Percentiles rank a stretch among this genome's conserved stretches.
phyloP scores from a whole-genome alignment of 2,888 invertebrate genomes.

The Hirudinaria manillensis region DNA sequence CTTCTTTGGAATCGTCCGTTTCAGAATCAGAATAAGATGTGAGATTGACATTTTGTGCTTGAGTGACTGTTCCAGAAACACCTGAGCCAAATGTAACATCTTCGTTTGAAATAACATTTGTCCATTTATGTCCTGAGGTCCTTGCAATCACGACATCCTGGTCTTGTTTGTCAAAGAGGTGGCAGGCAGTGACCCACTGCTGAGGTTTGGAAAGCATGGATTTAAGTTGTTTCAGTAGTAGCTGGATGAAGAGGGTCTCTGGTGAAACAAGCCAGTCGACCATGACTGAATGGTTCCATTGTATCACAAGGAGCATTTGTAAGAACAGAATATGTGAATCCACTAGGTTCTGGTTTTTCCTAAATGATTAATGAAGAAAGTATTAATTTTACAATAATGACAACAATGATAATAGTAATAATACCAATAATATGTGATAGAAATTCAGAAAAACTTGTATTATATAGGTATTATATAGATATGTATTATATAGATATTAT shows the following conservation, averaged over 20 bases:
- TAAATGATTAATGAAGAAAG: background rate
- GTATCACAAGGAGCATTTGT: background rate
- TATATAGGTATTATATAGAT: too few relatives aligned
- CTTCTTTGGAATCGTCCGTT: slow-evolving; percentile 15
- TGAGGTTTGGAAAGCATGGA: background rate
- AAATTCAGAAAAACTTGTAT: too few relatives aligned
- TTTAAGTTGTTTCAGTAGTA: background rate
- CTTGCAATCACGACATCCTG: background rate
- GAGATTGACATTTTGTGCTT: background rate
- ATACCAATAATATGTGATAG: too few relatives aligned
- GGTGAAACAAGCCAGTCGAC: slow-evolving; percentile 25
- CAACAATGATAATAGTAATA: too few relatives aligned
- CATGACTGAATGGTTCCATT: background rate
- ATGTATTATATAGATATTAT: too few relatives aligned
- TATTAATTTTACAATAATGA: too few relatives aligned
- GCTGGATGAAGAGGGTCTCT: background rate
- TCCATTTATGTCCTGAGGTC: background rate
- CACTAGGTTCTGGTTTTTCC: background rate
- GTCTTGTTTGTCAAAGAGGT: background rate
- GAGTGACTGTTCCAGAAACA: too few relatives aligned
- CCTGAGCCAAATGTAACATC: too few relatives aligned
- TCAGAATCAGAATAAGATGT: slow-evolving; percentile 1
- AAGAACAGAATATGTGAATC: slow-evolving; percentile 6
- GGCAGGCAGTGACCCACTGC: background rate
- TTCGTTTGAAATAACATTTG: background rate